Evolutionary conservation across 2,113 vertebrate genomes (phyloP).

Genomic region (Okapia johnstoni): DNA sequence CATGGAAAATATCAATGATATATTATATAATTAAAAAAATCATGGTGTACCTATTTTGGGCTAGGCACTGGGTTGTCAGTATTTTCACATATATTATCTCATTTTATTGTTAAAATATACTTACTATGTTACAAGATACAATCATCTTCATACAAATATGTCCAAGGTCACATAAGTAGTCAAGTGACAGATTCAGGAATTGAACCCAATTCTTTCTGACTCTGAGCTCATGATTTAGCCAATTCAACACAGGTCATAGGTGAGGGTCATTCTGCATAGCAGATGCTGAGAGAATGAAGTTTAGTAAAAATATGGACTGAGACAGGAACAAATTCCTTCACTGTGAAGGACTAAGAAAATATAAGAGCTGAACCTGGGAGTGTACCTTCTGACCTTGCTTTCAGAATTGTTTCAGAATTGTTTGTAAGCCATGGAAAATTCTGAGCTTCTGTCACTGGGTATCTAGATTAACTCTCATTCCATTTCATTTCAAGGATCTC

Average conservation of each 20-base stretch:
- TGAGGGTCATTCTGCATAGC: neutral
- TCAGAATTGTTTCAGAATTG: neutral
- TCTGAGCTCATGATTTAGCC: slow-evolving; percentile 5
- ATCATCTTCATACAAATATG: neutral
- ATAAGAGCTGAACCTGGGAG: neutral
- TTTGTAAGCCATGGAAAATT: neutral
- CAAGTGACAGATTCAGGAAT: neutral
- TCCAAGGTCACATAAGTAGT: neutral
- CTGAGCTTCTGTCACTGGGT: neutral
- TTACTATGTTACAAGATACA: neutral
- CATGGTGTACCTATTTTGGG: neutral
- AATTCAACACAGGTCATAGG: neutral
- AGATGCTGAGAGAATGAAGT: neutral
- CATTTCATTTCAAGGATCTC: neutral
- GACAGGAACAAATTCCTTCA: neutral
- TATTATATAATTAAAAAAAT: neutral
- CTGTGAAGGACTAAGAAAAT: neutral
- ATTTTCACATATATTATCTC: neutral
- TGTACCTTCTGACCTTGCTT: neutral
- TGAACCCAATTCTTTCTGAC: neutral
- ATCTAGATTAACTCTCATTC: neutral
- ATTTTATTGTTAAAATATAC: neutral
- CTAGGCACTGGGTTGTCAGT: neutral
- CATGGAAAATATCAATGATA: neutral
- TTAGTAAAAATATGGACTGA: neutral